Base-by-base conservation (phyloP, 2,113 vertebrate species). In the Craseonycteris thonglongyai region DNA sequence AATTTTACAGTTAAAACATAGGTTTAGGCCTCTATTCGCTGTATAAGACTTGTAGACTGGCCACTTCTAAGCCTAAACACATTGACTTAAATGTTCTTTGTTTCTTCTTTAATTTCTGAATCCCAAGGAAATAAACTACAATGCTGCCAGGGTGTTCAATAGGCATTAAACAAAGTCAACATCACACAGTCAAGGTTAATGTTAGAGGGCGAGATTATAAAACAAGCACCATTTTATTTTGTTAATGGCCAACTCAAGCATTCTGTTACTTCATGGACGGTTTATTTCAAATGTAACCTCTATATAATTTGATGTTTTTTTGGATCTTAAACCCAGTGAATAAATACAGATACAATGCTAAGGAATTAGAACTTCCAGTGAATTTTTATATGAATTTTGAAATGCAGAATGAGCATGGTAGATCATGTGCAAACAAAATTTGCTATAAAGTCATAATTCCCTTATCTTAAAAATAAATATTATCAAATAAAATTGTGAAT, bases 321-420 rank as follows among this genome's bases (percentile, higher is more conserved):
- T 2, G 3, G 6, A 9, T 58, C 33, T n/a, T 47, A 72, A 86
- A 38, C 45, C 6, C 7, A 24, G 12, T 79, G 30, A 72, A 72
- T 59, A 61, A 88, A 86, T 10, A 75, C 12, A 71, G 38, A 74
- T n/a, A 51, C 59, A 91, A 85, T 82, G 22, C 61, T 88, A 65
- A 84, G 38, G 5, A 85, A 71, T 71, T 72, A 80, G 15, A 13
- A 47, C 11, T 80, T 78, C 30, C 7, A 45, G 26, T 30, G 22
- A 3, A 86, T 92, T 84, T 96, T 93, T 51, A 54, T 14, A 58
- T 72, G 58, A 49, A 80, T 45, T 87, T 93, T 92, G 54, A 69
- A 75, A 58, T 92, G 14, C 13, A 51, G 12, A 84, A 21, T 49
- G 30, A 85, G 28, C 54, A 76, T 5, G 21, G 28, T 30, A 3